phyloP scores from a whole-genome alignment of 92 coral and sea anemone genomes.

The Anthopleura xanthogrammica region DNA sequence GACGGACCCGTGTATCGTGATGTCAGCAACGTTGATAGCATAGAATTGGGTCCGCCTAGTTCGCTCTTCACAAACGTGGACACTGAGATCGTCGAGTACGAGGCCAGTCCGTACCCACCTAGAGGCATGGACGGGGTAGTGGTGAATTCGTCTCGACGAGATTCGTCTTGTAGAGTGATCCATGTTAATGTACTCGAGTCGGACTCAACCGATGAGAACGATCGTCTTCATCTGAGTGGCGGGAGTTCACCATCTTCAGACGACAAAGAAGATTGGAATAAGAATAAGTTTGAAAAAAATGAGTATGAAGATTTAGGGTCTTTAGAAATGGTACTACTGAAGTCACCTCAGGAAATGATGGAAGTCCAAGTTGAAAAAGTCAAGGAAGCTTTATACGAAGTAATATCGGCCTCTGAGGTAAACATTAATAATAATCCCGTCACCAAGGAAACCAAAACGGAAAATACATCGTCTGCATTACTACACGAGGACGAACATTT shows the following conservation, averaged over 20 bases:
- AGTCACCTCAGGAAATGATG: conserved; percentile 45
- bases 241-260: conserved; percentile 66
- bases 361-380: conserved; percentile 55
- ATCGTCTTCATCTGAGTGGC: conserved; percentile 71
- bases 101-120: conserved; percentile 70
- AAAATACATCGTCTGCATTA: not conserved
- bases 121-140: conserved; percentile 49
- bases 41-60: conserved; percentile 71
- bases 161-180: not conserved
- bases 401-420: conserved; percentile 59
- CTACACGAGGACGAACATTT: conserved; percentile 21
- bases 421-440: conserved; percentile 48
- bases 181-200: conserved; percentile 25
- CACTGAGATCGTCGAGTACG: conserved; percentile 66
- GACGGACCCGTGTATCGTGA: conserved; percentile 60
- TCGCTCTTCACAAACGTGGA: conserved; percentile 61
- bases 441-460: conserved; percentile 42
- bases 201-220: conserved; percentile 49
- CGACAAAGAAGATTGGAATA: conserved; percentile 44
- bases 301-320: conserved; percentile 63
- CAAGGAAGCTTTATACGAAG: conserved; percentile 74
- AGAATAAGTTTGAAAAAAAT: conserved; percentile 25
- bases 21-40: conserved; percentile 60
- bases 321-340: conserved; percentile 53
- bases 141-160: conserved; percentile 21